Conservation (phyloP, 2,797 vertebrate species). For the Rhabdomys pumilio region DNA sequence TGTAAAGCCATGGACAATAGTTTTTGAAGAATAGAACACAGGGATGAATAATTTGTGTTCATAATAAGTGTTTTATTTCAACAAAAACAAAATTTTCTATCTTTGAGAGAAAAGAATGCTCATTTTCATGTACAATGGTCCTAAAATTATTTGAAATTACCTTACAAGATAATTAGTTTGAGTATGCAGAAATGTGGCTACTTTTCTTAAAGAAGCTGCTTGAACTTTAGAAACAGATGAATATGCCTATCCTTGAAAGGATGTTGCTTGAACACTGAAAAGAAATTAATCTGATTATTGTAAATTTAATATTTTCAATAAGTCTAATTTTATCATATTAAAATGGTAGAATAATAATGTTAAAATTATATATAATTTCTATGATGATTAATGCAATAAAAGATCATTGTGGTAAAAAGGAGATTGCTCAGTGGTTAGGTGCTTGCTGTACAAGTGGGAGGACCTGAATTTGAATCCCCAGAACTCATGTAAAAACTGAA, state of each 20-base stretch:
- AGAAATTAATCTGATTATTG: neutral
- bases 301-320: neutral
- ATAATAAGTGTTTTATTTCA: neutral
- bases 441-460: neutral
- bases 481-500: neutral
- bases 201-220: neutral
- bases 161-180: neutral
- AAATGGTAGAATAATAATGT: neutral
- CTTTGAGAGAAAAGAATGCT: neutral
- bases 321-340: neutral
- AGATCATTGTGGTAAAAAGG: neutral
- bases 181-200: neutral
- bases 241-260: neutral
- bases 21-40: neutral
- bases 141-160: neutral
- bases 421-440: neutral
- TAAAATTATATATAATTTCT: neutral
- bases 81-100: neutral
- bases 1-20: neutral
- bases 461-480: neutral
- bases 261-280: neutral
- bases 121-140: neutral
- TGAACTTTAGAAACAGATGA: neutral
- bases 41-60: neutral
- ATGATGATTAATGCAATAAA: neutral